phyloP scores from a whole-genome alignment of 2,113 vertebrate species.

The Mormyrus lacerda region DNA sequence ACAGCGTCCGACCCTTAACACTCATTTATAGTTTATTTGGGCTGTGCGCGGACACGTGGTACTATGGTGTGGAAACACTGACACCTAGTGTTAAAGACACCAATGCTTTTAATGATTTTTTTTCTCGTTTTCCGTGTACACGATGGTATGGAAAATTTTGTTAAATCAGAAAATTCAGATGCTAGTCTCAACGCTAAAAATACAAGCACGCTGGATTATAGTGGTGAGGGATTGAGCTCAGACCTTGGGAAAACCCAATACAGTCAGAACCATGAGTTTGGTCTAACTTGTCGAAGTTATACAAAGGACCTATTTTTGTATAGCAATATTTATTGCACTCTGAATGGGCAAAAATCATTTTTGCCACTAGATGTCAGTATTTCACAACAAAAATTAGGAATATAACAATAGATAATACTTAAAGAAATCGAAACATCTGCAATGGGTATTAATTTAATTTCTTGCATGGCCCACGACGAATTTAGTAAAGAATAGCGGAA shows the following conservation, averaged over 20 bases:
- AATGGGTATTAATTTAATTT: not conserved
- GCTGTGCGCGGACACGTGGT: not conserved
- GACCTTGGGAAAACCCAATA: not conserved
- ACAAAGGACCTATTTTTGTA: not conserved
- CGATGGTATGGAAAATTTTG: not conserved
- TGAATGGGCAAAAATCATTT: not conserved
- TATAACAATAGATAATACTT: not conserved
- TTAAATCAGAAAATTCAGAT: not conserved
- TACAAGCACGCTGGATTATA: not conserved
- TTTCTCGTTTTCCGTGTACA: not conserved
- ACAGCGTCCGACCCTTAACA: not conserved
- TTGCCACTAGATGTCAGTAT: constrained; percentile 2
- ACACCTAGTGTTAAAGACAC: constrained; percentile 1
- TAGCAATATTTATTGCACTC: not conserved
- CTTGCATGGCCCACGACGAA: not conserved
- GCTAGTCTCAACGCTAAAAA: not conserved
- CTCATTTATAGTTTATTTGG: not conserved
- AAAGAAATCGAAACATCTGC: not conserved
- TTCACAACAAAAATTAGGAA: not conserved
- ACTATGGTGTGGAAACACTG: not conserved
- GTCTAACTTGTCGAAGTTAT: not conserved
- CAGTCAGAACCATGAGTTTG: not conserved
- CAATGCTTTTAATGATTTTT: not conserved
- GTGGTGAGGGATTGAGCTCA: not conserved
- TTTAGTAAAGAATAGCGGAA: not conserved